Conservation (phyloP, 64 coral and sea anemone genomes). For the Catalaphyllia jardinei region DNA sequence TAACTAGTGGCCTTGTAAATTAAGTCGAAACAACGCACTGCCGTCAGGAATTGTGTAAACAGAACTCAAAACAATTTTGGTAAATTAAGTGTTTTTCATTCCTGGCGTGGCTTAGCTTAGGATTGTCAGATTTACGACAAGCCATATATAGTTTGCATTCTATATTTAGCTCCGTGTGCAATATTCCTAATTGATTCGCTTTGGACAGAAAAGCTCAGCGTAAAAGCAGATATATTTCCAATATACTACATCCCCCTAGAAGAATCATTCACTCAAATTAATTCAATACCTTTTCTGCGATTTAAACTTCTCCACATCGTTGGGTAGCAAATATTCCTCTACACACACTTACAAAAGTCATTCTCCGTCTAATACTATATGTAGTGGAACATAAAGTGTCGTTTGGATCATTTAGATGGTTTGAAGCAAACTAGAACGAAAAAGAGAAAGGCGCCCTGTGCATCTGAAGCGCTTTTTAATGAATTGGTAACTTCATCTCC, state of each 20-base stretch:
- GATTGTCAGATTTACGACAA: neutral
- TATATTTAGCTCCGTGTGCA: neutral
- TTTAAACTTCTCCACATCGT: neutral
- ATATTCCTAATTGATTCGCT: neutral
- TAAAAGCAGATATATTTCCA: neutral
- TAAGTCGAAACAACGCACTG: neutral
- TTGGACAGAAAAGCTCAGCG: neutral
- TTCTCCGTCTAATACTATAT: too few species aligned
- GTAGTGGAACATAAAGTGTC: too few species aligned
- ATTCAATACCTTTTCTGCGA: neutral
- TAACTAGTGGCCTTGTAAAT: constrained; percentile 8
- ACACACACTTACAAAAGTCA: too few species aligned
- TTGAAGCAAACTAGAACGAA: too few species aligned
- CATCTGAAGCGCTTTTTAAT: too few species aligned
- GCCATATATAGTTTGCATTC: neutral
- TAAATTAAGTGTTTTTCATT: constrained; percentile 22
- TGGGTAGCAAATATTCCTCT: too few species aligned
- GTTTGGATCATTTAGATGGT: too few species aligned
- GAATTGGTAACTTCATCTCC: too few species aligned
- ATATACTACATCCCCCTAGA: neutral
- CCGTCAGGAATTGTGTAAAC: neutral
- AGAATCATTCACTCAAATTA: neutral
- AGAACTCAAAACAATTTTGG: too few species aligned
- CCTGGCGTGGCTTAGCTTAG: neutral
- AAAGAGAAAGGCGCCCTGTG: too few species aligned